These are phyloP conservation scores for Drosophila ananassae DNA, from an alignment of 1,140 invertebrate genomes.

Conservation along the genomic window DNA sequence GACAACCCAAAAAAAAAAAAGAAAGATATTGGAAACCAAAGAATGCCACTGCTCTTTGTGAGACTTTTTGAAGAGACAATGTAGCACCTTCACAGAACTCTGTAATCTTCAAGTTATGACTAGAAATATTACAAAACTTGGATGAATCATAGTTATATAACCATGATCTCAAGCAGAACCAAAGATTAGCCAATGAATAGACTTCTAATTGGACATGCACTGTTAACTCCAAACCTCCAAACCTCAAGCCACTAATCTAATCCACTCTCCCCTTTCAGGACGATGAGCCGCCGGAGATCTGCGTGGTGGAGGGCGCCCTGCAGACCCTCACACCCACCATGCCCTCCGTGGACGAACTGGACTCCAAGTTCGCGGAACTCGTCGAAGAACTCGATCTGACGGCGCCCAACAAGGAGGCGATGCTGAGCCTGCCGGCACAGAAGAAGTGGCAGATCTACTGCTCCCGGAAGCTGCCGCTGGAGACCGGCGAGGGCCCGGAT, in stretches of 20 bases:
- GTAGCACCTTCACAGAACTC: too few relatives aligned
- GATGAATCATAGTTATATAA: too few relatives aligned
- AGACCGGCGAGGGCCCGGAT: slow-evolving; percentile 85
- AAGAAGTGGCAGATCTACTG: slow-evolving; percentile 99
- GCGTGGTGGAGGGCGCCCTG: slow-evolving; percentile 93
- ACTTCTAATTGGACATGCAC: too few relatives aligned
- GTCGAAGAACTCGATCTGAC: slow-evolving; percentile 97
- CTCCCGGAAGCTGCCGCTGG: slow-evolving; percentile 90
- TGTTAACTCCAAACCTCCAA: too few relatives aligned
- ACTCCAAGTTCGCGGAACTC: slow-evolving; percentile 96
- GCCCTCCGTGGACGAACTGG: slow-evolving; percentile 95
- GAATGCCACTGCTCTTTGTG: background rate
- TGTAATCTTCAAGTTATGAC: too few relatives aligned
- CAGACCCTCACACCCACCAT: slow-evolving; percentile 95
- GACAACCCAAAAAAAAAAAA: background rate
- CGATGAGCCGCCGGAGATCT: slow-evolving; percentile 96
- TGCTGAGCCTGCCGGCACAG: slow-evolving; percentile 95
- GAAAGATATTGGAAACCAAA: background rate
- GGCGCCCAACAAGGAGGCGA: slow-evolving; percentile 95
- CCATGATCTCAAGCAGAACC: too few relatives aligned
- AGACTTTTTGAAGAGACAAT: too few relatives aligned
- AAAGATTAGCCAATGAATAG: too few relatives aligned
- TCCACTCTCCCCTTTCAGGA: slow-evolving; percentile 85
- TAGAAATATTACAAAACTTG: too few relatives aligned
- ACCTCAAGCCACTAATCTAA: too few relatives aligned